phyloP scores from a whole-genome alignment of 2,113 vertebrate species.

The Spizaetus ornatus region DNA sequence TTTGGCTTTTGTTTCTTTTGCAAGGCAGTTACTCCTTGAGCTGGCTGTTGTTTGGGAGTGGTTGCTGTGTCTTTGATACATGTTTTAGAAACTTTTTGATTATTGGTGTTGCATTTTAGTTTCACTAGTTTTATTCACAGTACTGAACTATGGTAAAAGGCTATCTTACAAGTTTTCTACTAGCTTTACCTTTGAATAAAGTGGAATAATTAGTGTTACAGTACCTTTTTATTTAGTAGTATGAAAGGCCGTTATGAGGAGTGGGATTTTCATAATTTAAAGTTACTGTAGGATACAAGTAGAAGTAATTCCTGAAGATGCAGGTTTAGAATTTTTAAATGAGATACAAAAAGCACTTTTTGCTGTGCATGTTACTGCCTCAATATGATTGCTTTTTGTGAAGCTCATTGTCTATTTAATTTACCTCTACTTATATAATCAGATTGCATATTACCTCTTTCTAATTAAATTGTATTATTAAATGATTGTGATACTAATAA shows the following conservation, averaged over 20 bases:
- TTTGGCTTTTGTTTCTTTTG: background rate
- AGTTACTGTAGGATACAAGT: background rate
- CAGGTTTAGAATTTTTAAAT: background rate
- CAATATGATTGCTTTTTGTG: background rate
- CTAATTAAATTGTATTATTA: conserved; percentile 12
- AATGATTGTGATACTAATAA: background rate
- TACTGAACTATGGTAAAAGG: background rate
- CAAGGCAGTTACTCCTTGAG: background rate
- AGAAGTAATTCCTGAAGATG: background rate
- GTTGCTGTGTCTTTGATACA: background rate
- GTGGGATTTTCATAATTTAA: background rate
- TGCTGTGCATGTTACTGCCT: background rate
- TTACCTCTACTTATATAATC: background rate
- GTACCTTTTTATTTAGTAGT: background rate
- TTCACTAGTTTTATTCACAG: background rate
- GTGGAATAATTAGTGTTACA: background rate
- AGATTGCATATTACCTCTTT: background rate
- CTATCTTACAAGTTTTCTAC: background rate
- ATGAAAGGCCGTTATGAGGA: background rate
- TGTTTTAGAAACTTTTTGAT: background rate
- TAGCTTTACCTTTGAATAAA: background rate
- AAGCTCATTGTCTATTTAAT: background rate
- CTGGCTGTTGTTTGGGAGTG: background rate
- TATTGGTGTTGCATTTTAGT: background rate
- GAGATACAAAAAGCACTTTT: background rate